Evolutionary conservation across 2,888 invertebrate genomes (phyloP).

Genomic region (Suillia variegata): DNA sequence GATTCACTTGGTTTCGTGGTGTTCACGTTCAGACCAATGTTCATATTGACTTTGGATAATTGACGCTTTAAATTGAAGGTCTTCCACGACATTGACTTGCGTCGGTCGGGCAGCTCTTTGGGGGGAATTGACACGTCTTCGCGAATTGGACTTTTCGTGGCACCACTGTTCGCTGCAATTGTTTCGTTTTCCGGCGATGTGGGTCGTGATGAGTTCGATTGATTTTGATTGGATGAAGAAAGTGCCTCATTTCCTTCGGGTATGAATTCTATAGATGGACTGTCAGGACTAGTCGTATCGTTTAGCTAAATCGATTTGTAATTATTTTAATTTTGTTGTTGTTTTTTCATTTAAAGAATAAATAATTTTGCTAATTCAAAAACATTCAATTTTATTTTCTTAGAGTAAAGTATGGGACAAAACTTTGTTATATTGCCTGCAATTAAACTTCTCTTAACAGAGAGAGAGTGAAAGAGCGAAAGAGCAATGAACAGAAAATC

Average conservation of each 20-base stretch:
- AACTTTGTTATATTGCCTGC: no score
- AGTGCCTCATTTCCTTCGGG: constrained; percentile 46
- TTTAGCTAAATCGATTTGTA: constrained; percentile 38
- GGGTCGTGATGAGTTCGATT: constrained; percentile 59
- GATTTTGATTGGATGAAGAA: constrained; percentile 43
- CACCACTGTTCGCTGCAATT: constrained; percentile 23
- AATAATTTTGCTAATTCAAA: constrained; percentile 1
- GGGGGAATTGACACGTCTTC: constrained; percentile 33
- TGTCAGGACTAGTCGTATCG: constrained; percentile 50
- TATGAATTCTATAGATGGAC: constrained; percentile 52
- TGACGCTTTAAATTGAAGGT: constrained; percentile 81
- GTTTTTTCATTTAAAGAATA: not conserved
- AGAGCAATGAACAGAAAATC: no score
- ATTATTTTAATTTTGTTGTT: not conserved
- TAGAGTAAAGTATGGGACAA: no score
- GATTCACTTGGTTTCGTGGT: constrained; percentile 59
- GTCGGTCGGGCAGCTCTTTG: constrained; percentile 63
- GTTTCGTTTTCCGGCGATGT: constrained; percentile 62
- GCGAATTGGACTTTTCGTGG: constrained; percentile 28
- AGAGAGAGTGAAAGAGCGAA: no score
- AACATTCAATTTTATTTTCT: no score
- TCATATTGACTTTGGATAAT: constrained; percentile 75
- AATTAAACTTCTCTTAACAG: no score
- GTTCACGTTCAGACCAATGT: constrained; percentile 50
- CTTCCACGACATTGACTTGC: constrained; percentile 76